Base-by-base conservation (phyloP, 2,888 invertebrate species). In the Machimus rusticus region DNA sequence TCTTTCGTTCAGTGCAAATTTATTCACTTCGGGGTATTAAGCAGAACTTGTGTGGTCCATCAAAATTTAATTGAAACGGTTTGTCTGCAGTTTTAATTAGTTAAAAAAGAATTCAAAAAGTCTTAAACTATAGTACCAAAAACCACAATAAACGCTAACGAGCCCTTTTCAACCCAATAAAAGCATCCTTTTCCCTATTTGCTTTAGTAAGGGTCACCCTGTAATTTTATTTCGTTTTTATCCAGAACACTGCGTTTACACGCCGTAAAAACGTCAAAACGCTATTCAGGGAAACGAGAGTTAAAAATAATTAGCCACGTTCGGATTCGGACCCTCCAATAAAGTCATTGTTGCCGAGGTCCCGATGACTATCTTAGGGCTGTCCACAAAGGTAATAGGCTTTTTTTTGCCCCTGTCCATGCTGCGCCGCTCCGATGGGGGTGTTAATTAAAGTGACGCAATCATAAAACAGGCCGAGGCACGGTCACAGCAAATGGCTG, bases 381-480 rank as follows among this genome's bases (percentile, higher is more conserved):
- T 79, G 31, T 79, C 31, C 46, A 79, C 51, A 28, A 46, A 51
- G 51, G 16, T 51, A 66, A 66, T 66, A 79, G 46, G 23, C 66
- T 57, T 31, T 82, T 31, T 82, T 37, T 66, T 82, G n/a, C 5
- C 28, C 16, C 28, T 16, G 2, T 16, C 46, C 31, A 85, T 23
- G 23, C 23, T 74, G 34, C 43, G 51, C 57, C 28, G 43, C 85
- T 37, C 85, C 46, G 85, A 74, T 46, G 85, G 74, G 74, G 85
- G 74, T 46, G 85, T 85, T 74, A 85, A 85, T 85, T 85, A 85
- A 85, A 85, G 66, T 85, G 74, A 85, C 74, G 46, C 74, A 85
- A 85, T 74, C 74, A 85, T 46, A 85, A 74, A 85, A 85, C 74
- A 85, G 39, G 34, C 43, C 74, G 28, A 74, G 19, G 37, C 31